Evolutionary conservation across 2,113 vertebrate species (phyloP).

Genomic region (Gambusia holbrooki): DNA sequence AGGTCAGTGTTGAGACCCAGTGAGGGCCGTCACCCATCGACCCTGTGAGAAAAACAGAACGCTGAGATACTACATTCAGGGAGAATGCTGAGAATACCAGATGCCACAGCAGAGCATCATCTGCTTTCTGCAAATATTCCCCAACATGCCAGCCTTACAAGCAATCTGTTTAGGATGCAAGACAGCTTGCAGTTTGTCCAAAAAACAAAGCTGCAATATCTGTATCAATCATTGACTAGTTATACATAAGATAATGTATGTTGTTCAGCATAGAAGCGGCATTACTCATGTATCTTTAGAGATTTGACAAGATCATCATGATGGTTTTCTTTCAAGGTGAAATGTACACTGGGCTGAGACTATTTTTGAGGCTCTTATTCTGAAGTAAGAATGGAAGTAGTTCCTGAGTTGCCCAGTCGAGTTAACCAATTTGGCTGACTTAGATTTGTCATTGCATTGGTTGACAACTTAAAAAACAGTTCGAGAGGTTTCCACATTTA

Average conservation of each 20-base stretch:
- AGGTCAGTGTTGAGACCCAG: constrained; percentile 70
- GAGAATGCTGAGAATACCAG: constrained; percentile 47
- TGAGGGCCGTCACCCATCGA: constrained; percentile 57
- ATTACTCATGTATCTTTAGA: neutral
- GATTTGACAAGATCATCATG: neutral
- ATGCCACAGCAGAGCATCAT: constrained; percentile 69
- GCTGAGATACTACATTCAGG: constrained; percentile 53
- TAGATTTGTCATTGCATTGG: too few relatives aligned
- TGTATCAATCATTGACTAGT: neutral
- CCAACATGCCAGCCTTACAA: neutral
- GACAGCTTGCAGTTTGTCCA: neutral
- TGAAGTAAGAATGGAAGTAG: too few relatives aligned
- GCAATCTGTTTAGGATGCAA: constrained; percentile 1
- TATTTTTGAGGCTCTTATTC: too few relatives aligned
- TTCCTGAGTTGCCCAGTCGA: too few relatives aligned
- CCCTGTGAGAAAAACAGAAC: constrained; percentile 63
- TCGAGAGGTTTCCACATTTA: too few relatives aligned
- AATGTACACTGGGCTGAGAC: too few relatives aligned
- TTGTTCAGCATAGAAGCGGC: too few relatives aligned
- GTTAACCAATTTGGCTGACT: too few relatives aligned
- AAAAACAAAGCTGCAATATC: neutral
- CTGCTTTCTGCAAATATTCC: constrained; percentile 20
- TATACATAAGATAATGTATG: neutral
- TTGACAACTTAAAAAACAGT: too few relatives aligned
- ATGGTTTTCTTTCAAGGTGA: too few relatives aligned